A percentile compares a stretch with the other conserved stretches of the same genome.
phyloP scores from a whole-genome alignment of 2,888 invertebrate species.

The Linnaemya tessellans region DNA sequence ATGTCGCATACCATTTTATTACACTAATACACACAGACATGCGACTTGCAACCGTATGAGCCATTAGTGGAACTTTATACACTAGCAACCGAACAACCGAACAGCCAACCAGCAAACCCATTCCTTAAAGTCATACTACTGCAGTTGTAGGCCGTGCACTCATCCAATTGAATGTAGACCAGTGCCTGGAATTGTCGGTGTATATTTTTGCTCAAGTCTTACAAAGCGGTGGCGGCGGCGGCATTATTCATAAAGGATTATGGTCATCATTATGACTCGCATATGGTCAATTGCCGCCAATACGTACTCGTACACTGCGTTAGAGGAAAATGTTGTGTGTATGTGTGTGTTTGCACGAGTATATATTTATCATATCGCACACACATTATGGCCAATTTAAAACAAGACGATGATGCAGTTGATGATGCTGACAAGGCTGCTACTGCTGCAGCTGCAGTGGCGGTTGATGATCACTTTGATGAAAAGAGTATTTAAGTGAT shows the following conservation, averaged over 20 bases:
- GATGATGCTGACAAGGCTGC: neutral
- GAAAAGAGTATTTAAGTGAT: slow-evolving; percentile 52
- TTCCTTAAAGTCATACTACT: neutral
- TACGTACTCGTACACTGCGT: slow-evolving; percentile 34
- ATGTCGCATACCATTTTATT: slow-evolving; percentile 75
- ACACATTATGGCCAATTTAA: slow-evolving; percentile 21
- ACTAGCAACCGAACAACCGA: neutral
- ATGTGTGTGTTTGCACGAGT: neutral
- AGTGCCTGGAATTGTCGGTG: slow-evolving; percentile 35
- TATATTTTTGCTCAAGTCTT: slow-evolving; percentile 53
- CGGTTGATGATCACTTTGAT: slow-evolving; percentile 43
- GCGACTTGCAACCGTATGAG: neutral
- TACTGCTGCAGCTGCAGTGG: slow-evolving; percentile 10
- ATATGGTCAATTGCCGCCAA: slow-evolving; percentile 28
- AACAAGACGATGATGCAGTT: slow-evolving; percentile 13
- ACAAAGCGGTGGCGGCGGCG: slow-evolving; percentile 64
- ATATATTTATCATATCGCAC: neutral
- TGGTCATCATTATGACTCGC: slow-evolving; percentile 57
- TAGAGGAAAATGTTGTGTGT: slow-evolving; percentile 58
- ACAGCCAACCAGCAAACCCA: neutral
- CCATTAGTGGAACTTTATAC: slow-evolving; percentile 26
- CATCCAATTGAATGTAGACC: slow-evolving; percentile 43
- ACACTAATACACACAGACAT: slow-evolving; percentile 31
- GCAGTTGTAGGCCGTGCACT: slow-evolving; percentile 41
- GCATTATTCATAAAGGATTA: slow-evolving; percentile 70